A percentile compares a stretch with the other conserved stretches of the same genome.
phyloP scores from a whole-genome alignment of 2,113 vertebrate genomes.

The Elachura formosa region DNA sequence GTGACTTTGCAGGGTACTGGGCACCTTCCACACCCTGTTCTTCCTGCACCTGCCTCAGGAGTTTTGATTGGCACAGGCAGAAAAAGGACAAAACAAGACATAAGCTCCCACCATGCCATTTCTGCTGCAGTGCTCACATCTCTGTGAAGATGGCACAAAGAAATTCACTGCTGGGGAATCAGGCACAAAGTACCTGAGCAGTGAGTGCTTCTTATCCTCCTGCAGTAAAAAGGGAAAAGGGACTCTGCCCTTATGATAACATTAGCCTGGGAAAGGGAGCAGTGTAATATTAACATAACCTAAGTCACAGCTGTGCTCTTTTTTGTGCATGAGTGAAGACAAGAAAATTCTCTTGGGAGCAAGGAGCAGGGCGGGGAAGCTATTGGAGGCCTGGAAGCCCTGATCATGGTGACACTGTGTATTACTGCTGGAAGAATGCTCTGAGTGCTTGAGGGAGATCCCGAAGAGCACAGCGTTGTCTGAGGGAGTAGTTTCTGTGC shows the following conservation, averaged over 20 bases:
- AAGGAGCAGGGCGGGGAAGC: not conserved
- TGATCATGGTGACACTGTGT: rapidly evolving
- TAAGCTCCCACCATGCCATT: not conserved
- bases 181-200: not conserved
- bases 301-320: not conserved
- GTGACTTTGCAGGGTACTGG: not conserved
- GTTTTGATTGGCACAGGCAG: not conserved
- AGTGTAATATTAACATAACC: not conserved
- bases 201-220: not conserved
- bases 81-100: not conserved
- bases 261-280: not conserved
- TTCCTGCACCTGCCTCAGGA: not conserved
- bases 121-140: not conserved
- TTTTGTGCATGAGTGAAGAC: not conserved
- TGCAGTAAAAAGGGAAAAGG: not conserved
- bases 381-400: not conserved
- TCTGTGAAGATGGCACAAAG: not conserved
- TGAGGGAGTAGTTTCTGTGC: not conserved
- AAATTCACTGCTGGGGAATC: not conserved
- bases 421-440: not conserved
- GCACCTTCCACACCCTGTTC: not conserved
- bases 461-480: not conserved
- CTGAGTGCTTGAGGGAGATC: not conserved
- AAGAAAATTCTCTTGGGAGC: not conserved
- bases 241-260: not conserved